Evolutionary conservation across 2,113 vertebrate species (phyloP), one percentile per base, ranked within the genome.

Genomic region (Brachyistius frenatus): DNA sequence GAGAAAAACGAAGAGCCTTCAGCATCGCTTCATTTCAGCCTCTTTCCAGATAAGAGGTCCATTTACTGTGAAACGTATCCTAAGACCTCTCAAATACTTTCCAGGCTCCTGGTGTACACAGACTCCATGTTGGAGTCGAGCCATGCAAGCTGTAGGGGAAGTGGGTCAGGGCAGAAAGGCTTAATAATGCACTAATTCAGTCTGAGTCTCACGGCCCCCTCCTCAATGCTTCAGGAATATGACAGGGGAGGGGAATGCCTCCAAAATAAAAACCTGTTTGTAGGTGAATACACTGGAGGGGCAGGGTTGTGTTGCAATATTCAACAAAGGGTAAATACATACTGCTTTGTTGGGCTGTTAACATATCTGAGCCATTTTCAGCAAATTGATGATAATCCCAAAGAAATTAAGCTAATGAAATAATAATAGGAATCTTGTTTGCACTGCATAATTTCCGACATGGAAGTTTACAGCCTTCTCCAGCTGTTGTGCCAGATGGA

Each of bases 401-500:
- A 57, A 76, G 13, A 86, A 83, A 84, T 60, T 0, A 66, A 65
- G 5, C 35, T 76, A 78, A 85, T 81, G 46, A 80, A 87, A 86
- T 73, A 69, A 90, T 83, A 73, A 77, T 62, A 54, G 36, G 56
- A 81, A 44, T 73, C 56, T 57, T 86, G 65, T 83, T 89, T 86
- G 70, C 54, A 4, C 52, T 52, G 62, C 72, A 67, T 80, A 70
- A 78, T 86, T 74, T 74, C 69, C 71, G 3, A 46, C 32, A 5
- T 69, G 73, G 73, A 81, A 76, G 37, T 63, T 65, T 30, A 37
- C 61, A 31, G 64, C 39, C 62, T 76, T 31, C 76, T 64, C 86
- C 89, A 95, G 94, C 93, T 95, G 95, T 87, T 76, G 16, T 84
- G 86, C 88, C 95, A 96, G 94, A 95, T 95, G 96, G 92, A 91